Base-by-base conservation (phyloP, 1,140 invertebrate genomes). In the Pollicipes pollicipes region DNA sequence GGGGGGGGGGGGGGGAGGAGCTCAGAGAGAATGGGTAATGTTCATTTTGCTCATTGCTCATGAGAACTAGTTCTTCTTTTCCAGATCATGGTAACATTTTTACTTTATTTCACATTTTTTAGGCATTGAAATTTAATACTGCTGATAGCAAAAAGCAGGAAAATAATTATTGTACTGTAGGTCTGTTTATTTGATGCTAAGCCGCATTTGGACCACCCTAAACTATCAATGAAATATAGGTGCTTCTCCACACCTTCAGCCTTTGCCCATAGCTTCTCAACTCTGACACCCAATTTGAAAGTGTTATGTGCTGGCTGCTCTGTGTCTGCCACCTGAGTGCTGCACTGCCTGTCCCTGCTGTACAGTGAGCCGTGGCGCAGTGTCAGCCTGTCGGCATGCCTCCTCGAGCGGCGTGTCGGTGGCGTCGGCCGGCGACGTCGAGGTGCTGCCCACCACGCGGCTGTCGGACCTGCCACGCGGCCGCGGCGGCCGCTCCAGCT, bases 401-500 rank as follows among this genome's bases (percentile, higher is more conserved):
- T 58, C 45, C 17, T 21, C 64, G 3, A n/a, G 64, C 64, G 64
- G 64, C 4, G 27, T 27, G 24, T 28, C 27, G 27, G 27, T 66
- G 3, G 28, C 28, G 3, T 10, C 27, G n/a, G 27, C 64, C 27
- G 28, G 64, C 16, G 64, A 66, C 10, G 64, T 66, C 24, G 28
- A 29, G 64, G 27, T 29, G 64, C 64, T 66, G 64, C 8, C 64
- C 64, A 28, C 64, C 64, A 69, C 68, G 58, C 35, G 27, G 72
- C 78, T 88, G n/a, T 78, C 86, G 35, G 78, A 81, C 10, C 80
- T 91, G 75, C 92, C 90, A 79, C 83, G 90, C 77, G 95, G 95
- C 29, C 93, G 90, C 64, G 95, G 95, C 45, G 95, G 95, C 45
- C 86, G 97, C 30, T 90, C 90, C 73, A 97, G 93, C 76, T 99